Conservation (phyloP, 1,140 invertebrate species). For the Leptopilina boulardi region DNA sequence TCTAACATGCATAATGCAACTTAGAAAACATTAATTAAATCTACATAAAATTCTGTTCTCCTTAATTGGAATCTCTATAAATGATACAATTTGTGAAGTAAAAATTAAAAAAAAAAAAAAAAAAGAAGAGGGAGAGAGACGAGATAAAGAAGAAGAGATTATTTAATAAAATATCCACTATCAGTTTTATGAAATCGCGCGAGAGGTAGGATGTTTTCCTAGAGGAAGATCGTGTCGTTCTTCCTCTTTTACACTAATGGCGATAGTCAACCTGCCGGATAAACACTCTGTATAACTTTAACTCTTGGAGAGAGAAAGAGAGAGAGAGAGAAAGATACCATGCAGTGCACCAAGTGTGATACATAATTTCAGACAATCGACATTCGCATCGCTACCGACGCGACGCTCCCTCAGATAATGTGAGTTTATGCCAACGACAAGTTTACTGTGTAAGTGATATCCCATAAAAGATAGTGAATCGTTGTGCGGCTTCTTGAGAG, state of each 20-base stretch:
- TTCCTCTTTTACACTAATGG: slow-evolving; percentile 31
- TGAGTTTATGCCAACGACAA: slow-evolving; percentile 48
- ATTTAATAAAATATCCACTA: slow-evolving; percentile 7
- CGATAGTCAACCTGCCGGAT: slow-evolving; percentile 11
- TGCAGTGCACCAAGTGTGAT: slow-evolving; percentile 25
- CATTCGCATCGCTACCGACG: slow-evolving; percentile 32
- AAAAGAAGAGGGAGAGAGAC: not conserved
- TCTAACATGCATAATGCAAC: not conserved
- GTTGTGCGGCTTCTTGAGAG: not conserved
- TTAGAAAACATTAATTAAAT: slow-evolving; percentile 17
- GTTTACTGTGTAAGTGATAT: slow-evolving; percentile 48
- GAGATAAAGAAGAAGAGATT: not conserved
- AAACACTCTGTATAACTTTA: slow-evolving; percentile 28
- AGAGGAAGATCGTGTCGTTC: slow-evolving; percentile 16
- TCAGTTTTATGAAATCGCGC: not conserved
- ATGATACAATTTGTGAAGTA: not conserved
- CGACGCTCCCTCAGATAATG: slow-evolving; percentile 37
- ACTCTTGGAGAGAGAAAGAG: no score
- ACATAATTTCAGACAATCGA: slow-evolving; percentile 33
- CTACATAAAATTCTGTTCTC: not conserved
- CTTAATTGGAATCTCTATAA: not conserved
- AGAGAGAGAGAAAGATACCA: no score
- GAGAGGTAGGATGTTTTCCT: slow-evolving; percentile 2
- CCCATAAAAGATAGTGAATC: slow-evolving; percentile 40
- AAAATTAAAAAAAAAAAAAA: not conserved